Base-by-base conservation (phyloP, 2,113 vertebrate species). In the Ornithorhynchus anatinus region DNA sequence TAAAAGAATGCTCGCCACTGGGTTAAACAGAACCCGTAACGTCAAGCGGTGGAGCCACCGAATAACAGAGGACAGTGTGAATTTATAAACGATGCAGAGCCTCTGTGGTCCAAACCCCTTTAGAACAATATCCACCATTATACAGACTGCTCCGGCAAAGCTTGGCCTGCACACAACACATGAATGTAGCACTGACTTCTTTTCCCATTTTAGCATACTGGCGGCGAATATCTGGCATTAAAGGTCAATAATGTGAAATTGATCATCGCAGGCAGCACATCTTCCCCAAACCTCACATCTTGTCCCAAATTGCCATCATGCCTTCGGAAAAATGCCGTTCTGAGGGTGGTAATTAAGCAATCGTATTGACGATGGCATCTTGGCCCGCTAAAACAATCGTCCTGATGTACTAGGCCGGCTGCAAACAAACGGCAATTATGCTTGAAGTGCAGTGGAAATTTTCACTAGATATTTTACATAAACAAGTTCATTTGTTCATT, bases 401-500 rank as follows among this genome's bases (percentile, higher is more conserved):
- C 6, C 5, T 47, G 10, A 73, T 70, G 33, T 2, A 10, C 32
- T 23, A 14, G 40, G 50, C 40, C 81, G 57, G 79, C 58, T 58
- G 54, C 80, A 89, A 66, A 74, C 70, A 90, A 86, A 69, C 62
- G 60, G 57, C 62, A 78, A 44, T 84, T 84, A 72, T 48, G 40
- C 22, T 47, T 68, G 76, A 67, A 65, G 72, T 62, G 16, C 58
- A 67, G 53, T 89, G 75, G 84, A 87, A 81, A 71, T 81, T 90
- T 86, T 72, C 80, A 45, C 57, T 68, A 45, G 70, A 20, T 80
- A 75, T 79, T 89, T 86, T 85, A 75, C 58, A 72, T 85, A 86
- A 91, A 80, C 73, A 83, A 68, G 66, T 75, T 65, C 83, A 84
- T 88, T 90, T 90, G 76, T 86, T 90, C 84, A 87, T 86, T 91